These are phyloP conservation scores for Lepidurus apus DNA, from an alignment of 1,140 invertebrate genomes.

Conservation along the genomic window DNA sequence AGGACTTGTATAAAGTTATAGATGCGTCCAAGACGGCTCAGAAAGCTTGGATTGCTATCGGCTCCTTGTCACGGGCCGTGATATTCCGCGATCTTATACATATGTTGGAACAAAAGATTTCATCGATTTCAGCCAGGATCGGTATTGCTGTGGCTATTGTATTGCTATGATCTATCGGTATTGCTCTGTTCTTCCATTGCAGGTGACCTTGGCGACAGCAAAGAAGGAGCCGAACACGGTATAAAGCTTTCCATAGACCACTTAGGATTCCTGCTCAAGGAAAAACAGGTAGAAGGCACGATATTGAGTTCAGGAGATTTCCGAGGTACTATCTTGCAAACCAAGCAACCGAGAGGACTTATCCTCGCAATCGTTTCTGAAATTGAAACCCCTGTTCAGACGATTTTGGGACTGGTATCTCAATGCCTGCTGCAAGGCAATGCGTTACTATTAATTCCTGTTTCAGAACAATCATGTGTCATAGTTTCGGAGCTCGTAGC, in stretches of 20 bases:
- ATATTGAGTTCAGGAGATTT: background rate
- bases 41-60: background rate
- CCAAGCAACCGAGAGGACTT: background rate
- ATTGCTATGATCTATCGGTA: too few species aligned
- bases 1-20: background rate
- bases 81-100: background rate
- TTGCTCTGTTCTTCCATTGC: too few species aligned
- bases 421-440: background rate
- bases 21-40: background rate
- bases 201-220: too few species aligned
- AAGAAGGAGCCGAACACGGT: background rate
- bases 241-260: background rate
- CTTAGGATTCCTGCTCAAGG: background rate
- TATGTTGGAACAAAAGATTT: background rate
- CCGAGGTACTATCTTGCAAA: background rate
- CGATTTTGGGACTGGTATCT: background rate
- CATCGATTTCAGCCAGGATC: background rate
- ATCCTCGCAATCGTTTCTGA: background rate
- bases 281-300: background rate
- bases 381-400: background rate
- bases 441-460: background rate
- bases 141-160: background rate
- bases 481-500: background rate
- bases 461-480: background rate
- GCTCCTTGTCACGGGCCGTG: background rate